These are phyloP conservation scores for Barypeithes pellucidus DNA, from an alignment of 2,888 invertebrate genomes.

Conservation along the genomic window DNA sequence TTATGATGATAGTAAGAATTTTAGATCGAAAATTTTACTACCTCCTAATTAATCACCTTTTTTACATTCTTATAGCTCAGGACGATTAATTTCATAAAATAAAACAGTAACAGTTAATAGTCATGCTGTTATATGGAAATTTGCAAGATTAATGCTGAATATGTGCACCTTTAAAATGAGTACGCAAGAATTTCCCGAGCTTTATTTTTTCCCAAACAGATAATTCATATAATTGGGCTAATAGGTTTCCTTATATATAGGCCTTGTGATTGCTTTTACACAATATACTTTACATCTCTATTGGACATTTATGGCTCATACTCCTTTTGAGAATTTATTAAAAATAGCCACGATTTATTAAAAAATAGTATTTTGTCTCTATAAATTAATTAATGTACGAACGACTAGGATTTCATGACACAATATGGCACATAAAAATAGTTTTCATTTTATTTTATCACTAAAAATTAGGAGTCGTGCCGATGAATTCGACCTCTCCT, in stretches of 20 bases:
- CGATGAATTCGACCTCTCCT: constrained; percentile 72
- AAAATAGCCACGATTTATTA: constrained; percentile 59
- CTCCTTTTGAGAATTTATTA: constrained; percentile 57
- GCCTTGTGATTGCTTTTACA: constrained; percentile 69
- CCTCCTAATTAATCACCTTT: no score
- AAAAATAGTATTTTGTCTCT: constrained; percentile 68
- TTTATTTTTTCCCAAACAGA: no score
- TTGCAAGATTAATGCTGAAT: no score
- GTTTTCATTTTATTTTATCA: constrained; percentile 60
- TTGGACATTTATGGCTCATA: constrained; percentile 64
- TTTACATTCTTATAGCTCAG: no score
- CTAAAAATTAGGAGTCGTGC: constrained; percentile 74
- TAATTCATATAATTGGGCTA: no score
- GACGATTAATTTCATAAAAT: no score
- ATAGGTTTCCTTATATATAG: constrained; percentile 61
- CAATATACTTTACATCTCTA: constrained; percentile 62
- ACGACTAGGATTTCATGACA: constrained; percentile 71
- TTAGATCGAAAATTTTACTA: no score
- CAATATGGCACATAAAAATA: constrained; percentile 69
- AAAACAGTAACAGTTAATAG: no score
- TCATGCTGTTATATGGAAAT: no score
- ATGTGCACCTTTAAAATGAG: no score
- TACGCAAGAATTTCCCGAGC: no score
- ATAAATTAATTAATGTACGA: constrained; percentile 67
- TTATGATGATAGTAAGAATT: no score